A percentile compares a stretch with the other conserved stretches of the same genome.
Conservation (phyloP, 2,888 invertebrate genomes). For the Siphonodentalium dalli region DNA sequence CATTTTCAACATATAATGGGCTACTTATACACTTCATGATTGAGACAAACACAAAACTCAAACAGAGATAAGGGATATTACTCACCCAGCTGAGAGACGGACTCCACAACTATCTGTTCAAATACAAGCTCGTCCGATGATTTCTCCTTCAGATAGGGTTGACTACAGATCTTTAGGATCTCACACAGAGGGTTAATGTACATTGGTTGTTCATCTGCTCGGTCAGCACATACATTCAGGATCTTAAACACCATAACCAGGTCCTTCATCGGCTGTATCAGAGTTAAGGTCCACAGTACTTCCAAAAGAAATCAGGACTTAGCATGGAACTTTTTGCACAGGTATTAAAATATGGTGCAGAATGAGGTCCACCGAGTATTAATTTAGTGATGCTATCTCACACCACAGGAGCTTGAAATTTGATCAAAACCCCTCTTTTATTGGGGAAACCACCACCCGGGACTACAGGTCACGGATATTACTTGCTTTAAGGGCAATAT, state of each 20-base stretch:
- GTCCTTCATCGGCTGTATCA: slow-evolving; percentile 59
- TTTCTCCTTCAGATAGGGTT: slow-evolving; percentile 63
- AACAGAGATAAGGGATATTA: too few species aligned
- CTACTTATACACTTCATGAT: too few species aligned
- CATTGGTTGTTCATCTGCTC: slow-evolving; percentile 52
- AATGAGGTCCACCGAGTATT: too few species aligned
- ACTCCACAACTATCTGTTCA: slow-evolving; percentile 62
- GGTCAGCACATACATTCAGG: slow-evolving; percentile 61
- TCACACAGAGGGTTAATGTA: slow-evolving; percentile 59
- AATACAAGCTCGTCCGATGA: slow-evolving; percentile 63
- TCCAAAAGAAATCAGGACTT: background rate
- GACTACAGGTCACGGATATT: background rate
- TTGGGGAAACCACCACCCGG: too few species aligned
- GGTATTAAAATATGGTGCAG: background rate
- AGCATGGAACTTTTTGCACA: background rate
- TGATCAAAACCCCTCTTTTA: too few species aligned
- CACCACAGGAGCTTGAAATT: too few species aligned
- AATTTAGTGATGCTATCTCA: too few species aligned
- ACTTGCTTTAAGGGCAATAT: too few species aligned
- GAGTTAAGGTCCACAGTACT: slow-evolving; percentile 37
- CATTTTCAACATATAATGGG: too few species aligned
- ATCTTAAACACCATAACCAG: slow-evolving; percentile 62
- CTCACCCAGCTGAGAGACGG: slow-evolving; percentile 63
- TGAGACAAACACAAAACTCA: too few species aligned
- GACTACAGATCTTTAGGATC: slow-evolving; percentile 55